phyloP scores from a whole-genome alignment of 2,888 invertebrate species.

The Fragum sueziense region DNA sequence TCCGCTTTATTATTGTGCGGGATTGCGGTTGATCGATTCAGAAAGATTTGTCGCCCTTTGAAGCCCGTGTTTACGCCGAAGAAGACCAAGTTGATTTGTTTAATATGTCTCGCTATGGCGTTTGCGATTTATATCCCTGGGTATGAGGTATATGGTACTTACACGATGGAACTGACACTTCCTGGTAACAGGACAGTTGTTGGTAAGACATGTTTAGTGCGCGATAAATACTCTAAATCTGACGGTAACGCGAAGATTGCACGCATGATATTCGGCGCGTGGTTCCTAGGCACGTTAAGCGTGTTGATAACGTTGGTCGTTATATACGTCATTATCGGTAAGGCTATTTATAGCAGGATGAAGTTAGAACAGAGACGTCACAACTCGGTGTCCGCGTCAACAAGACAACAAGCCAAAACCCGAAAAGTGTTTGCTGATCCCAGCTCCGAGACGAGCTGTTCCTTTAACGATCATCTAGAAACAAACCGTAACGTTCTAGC shows the following conservation, averaged over 20 bases:
- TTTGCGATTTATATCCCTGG: slow-evolving; percentile 60
- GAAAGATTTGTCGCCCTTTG: slow-evolving; percentile 62
- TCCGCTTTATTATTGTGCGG: slow-evolving; percentile 56
- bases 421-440: slow-evolving; percentile 20
- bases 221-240: slow-evolving; percentile 35
- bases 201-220: slow-evolving; percentile 50
- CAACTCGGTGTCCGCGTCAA: slow-evolving; percentile 35
- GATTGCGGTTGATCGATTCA: slow-evolving; percentile 61
- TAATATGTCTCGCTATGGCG: slow-evolving; percentile 39
- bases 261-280: slow-evolving; percentile 24
- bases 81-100: slow-evolving; percentile 52
- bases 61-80: slow-evolving; percentile 59
- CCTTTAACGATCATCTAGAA: slow-evolving; percentile 46
- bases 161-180: slow-evolving; percentile 37
- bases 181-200: neutral
- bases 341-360: slow-evolving; percentile 45
- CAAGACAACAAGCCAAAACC: neutral
- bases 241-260: slow-evolving; percentile 25
- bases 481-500: slow-evolving; percentile 27
- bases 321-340: slow-evolving; percentile 49
- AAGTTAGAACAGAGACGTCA: slow-evolving; percentile 49
- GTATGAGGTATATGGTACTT: slow-evolving; percentile 56
- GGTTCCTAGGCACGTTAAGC: slow-evolving; percentile 51
- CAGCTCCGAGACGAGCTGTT: slow-evolving; percentile 53
- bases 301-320: slow-evolving; percentile 47